Evolutionary conservation across 2,888 invertebrate genomes (phyloP).

Genomic region (Byasa hedistus): DNA sequence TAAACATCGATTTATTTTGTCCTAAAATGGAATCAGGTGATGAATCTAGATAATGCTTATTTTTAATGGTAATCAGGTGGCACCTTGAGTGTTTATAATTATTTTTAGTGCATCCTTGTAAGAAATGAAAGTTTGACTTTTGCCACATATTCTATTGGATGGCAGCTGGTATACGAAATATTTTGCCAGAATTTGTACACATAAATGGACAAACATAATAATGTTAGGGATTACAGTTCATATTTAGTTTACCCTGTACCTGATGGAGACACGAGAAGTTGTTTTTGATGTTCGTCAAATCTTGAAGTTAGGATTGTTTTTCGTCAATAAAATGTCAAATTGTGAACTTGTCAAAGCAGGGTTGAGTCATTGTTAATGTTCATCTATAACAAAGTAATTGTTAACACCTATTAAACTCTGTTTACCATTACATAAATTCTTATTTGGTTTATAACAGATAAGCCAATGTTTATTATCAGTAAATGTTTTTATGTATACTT

Average conservation of each 20-base stretch:
- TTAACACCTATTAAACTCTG: constrained; percentile 43
- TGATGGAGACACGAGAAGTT: constrained; percentile 33
- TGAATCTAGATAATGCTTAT: constrained; percentile 49
- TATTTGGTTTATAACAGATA: constrained; percentile 18
- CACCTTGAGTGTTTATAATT: constrained; percentile 69
- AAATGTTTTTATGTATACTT: constrained; percentile 17
- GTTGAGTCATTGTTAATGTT: constrained; percentile 74
- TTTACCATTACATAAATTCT: constrained; percentile 43
- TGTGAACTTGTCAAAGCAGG: constrained; percentile 76
- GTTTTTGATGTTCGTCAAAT: constrained; percentile 48
- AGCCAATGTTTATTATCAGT: constrained; percentile 32
- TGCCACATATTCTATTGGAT: constrained; percentile 81
- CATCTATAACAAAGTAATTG: constrained; percentile 56
- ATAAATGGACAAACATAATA: constrained; percentile 29
- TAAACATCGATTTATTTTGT: constrained; percentile 80
- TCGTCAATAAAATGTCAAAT: constrained; percentile 74
- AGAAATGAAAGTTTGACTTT: constrained; percentile 80
- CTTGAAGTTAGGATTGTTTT: constrained; percentile 65
- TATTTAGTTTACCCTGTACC: constrained; percentile 49
- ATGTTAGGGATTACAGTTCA: constrained; percentile 26
- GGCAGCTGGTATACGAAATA: constrained; percentile 78
- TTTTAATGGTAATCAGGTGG: constrained; percentile 46
- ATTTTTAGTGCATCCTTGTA: constrained; percentile 80
- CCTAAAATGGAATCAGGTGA: constrained; percentile 61
- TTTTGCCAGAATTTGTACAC: constrained; percentile 69